Evolutionary conservation across 2,797 vertebrate genomes (phyloP).

Genomic region (Cyprinella venusta): DNA sequence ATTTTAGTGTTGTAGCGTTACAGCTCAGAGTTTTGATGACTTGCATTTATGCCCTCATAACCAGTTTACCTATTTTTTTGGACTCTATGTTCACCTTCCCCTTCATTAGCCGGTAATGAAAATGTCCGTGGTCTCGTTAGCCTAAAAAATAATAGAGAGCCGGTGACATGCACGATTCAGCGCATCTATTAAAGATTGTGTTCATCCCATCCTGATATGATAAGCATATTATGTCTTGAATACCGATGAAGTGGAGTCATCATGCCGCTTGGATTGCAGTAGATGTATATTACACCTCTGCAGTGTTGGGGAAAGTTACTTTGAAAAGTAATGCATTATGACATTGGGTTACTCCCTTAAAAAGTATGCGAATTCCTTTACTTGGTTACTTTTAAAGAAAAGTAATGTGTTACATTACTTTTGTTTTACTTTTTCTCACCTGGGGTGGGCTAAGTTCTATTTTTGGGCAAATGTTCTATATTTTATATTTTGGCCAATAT

Average conservation of each 20-base stretch:
- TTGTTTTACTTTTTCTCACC: too few relatives aligned
- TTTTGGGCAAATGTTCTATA: too few relatives aligned
- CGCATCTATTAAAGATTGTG: conserved; percentile 79
- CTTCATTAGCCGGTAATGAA: conserved; percentile 56
- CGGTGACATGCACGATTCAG: conserved; percentile 79
- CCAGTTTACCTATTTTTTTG: background rate
- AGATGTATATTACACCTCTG: conserved; percentile 25
- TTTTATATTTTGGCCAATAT: too few relatives aligned
- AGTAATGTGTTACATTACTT: too few relatives aligned
- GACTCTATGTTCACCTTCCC: conserved; percentile 57
- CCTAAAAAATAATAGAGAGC: conserved; percentile 69
- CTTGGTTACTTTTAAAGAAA: too few relatives aligned
- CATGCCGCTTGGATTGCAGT: conserved; percentile 74
- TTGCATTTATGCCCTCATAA: conserved; percentile 7
- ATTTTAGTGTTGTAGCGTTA: background rate
- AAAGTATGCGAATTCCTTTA: too few relatives aligned
- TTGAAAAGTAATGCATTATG: too few relatives aligned
- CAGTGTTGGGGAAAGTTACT: too few relatives aligned
- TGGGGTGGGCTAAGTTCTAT: too few relatives aligned
- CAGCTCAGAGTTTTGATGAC: conserved; percentile 17
- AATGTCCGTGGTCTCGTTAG: conserved; percentile 69
- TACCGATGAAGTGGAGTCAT: conserved; percentile 82
- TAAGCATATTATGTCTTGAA: conserved; percentile 80
- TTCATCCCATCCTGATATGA: conserved; percentile 74
- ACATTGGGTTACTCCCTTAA: too few relatives aligned